Conservation (phyloP, 2,797 vertebrate genomes). For the Sebastes ruberrimus region DNA sequence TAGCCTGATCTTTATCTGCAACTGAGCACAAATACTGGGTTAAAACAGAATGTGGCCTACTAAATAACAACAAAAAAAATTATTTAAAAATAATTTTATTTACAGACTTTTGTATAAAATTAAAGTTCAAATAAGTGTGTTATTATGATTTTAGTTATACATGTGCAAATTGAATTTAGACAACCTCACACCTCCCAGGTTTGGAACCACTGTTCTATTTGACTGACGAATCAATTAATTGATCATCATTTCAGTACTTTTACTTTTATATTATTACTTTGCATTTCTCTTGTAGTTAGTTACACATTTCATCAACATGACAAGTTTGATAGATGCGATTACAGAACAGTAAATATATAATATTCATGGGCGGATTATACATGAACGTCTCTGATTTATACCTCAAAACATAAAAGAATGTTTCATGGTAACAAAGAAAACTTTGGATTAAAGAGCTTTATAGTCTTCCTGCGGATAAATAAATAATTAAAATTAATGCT, state of each 20-base stretch:
- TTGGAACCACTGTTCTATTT: neutral
- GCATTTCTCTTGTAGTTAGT: neutral
- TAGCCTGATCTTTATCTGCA: too few relatives aligned
- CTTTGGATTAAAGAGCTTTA: slow-evolving; percentile 1
- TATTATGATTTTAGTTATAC: too few relatives aligned
- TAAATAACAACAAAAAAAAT: too few relatives aligned
- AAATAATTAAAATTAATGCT: slow-evolving; percentile 6
- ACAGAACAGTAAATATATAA: neutral
- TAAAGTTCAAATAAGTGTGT: too few relatives aligned
- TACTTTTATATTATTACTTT: neutral
- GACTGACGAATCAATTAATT: neutral
- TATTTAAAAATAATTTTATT: too few relatives aligned
- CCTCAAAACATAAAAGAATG: neutral
- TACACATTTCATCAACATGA: neutral
- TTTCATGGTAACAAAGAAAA: neutral
- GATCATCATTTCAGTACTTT: neutral
- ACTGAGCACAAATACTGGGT: too few relatives aligned
- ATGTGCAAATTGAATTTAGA: too few relatives aligned
- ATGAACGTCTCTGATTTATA: neutral
- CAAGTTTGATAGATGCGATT: neutral
- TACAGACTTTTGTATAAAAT: too few relatives aligned
- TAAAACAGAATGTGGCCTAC: too few relatives aligned
- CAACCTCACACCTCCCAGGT: too few relatives aligned
- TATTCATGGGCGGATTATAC: neutral
- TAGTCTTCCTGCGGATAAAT: neutral